Evolutionary conservation across 1,140 invertebrate genomes (phyloP).

Genomic region (Physella acuta): DNA sequence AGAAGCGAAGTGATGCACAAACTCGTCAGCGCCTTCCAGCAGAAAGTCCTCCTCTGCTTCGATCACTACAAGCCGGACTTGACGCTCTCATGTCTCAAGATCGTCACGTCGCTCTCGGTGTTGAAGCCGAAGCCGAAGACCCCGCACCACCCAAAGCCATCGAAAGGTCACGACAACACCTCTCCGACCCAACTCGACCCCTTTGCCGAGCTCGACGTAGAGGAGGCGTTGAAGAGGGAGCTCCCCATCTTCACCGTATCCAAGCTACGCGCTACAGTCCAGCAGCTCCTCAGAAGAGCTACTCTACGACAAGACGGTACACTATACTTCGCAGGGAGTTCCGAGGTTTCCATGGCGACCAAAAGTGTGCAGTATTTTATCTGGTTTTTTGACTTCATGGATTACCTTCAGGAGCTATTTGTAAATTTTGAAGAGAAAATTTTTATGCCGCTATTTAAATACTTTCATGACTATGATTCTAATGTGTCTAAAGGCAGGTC

Average conservation of each 20-base stretch:
- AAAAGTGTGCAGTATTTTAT: constrained; percentile 46
- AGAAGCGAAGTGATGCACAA: constrained; percentile 43
- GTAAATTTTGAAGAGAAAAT: constrained; percentile 48
- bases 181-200: constrained; percentile 4
- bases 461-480: constrained; percentile 41
- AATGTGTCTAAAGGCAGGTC: constrained; percentile 30
- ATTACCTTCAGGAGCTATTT: constrained; percentile 44
- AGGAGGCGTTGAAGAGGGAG: constrained; percentile 18
- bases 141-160: neutral
- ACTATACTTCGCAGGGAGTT: constrained; percentile 26
- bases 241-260: constrained; percentile 37
- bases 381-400: constrained; percentile 52
- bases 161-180: neutral
- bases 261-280: constrained; percentile 36
- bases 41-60: constrained; percentile 44
- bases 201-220: constrained; percentile 11
- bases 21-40: constrained; percentile 47
- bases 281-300: constrained; percentile 31
- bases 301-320: constrained; percentile 35
- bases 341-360: constrained; percentile 18
- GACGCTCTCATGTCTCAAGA: constrained; percentile 36
- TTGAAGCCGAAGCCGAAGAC: constrained; percentile 6
- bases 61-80: constrained; percentile 46
- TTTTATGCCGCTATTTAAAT: constrained; percentile 48
- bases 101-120: constrained; percentile 28